Base-by-base conservation (phyloP, 2,113 vertebrate genomes). In the Psittacus erithacus region DNA sequence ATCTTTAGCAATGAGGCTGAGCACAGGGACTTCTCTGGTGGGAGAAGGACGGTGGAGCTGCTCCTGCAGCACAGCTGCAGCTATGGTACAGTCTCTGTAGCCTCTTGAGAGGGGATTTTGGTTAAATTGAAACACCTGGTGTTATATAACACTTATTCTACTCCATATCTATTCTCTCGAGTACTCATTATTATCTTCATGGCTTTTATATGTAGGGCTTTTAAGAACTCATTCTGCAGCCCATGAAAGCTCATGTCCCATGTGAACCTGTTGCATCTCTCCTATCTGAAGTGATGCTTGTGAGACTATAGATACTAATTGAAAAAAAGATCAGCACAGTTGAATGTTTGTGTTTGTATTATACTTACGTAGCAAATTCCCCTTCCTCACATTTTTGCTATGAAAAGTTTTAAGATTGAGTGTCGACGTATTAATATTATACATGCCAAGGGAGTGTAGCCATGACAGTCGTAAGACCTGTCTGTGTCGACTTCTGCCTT, bases 301-400 rank as follows among this genome's bases (percentile, higher is more conserved):
- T 49, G 77, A 57, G 41, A 28, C 11, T 62, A 53, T 65, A 73
- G 82, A 57, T 91, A 69, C 55, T 82, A 3, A 90, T 52, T n/a
- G 13, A 1, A 74, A 68, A 65, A 84, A 77, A 23, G 28, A 75
- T 38, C 10, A 92, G 46, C 13, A 38, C 7, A 75, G 50, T 4
- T 28, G 27, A 59, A 19, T 81, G 31, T 90, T 91, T 68, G 46
- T 85, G 29, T 49, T 86, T 71, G 35, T 60, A 52, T 74, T 75
- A 17, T 6, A 84, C 20, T 57, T 92, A 74, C 74, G 38, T 6
- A 78, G 10, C 17, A 65, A 78, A 57, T 68, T 50, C 9, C 4
- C 9, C 24, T 63, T 70, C 28, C 28, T 10, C 4, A 8, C 0
- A 0, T 46, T 71, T 8, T 59, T 75, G 12, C 6, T 41, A 16